Percentiles rank a stretch among this genome's conserved stretches.
phyloP scores from a whole-genome alignment of 1,140 invertebrate genomes.

The Drosophila carrolli region DNA sequence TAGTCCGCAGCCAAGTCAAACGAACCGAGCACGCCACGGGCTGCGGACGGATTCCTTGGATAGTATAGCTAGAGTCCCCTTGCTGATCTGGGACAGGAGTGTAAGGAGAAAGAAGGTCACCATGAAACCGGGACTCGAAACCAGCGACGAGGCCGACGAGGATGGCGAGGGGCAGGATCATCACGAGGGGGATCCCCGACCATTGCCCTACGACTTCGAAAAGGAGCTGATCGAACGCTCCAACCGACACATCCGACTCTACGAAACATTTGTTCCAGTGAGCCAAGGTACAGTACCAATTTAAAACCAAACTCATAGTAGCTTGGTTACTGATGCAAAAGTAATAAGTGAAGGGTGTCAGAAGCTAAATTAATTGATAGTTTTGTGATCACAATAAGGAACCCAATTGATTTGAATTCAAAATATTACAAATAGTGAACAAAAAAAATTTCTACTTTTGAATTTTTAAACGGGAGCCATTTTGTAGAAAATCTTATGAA shows the following conservation, averaged over 20 bases:
- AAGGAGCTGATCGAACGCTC: conserved; percentile 74
- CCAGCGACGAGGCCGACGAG: conserved; percentile 29
- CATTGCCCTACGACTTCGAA: conserved; percentile 75
- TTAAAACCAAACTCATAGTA: background rate
- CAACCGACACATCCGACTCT: conserved; percentile 65
- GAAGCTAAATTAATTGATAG: too few species aligned
- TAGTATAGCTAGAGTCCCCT: conserved; percentile 8
- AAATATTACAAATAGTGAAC: too few species aligned
- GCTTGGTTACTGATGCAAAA: too few species aligned
- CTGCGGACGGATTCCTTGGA: conserved; percentile 38
- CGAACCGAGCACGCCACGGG: conserved; percentile 51
- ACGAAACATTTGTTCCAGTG: conserved; percentile 54
- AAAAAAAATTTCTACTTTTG: too few species aligned
- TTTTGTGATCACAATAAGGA: too few species aligned
- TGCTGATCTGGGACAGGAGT: background rate
- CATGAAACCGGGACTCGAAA: conserved; percentile 51
- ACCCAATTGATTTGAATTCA: too few species aligned
- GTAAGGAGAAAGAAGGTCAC: background rate
- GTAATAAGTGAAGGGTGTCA: too few species aligned
- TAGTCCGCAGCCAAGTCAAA: conserved; percentile 50
- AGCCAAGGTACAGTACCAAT: conserved; percentile 41
- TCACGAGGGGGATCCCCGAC: conserved; percentile 63
- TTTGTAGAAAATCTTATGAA: too few species aligned
- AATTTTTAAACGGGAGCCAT: too few species aligned
- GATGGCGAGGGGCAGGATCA: conserved; percentile 53